phyloP scores from a whole-genome alignment of 2,888 invertebrate genomes.

The Oxystoma pomonae region DNA sequence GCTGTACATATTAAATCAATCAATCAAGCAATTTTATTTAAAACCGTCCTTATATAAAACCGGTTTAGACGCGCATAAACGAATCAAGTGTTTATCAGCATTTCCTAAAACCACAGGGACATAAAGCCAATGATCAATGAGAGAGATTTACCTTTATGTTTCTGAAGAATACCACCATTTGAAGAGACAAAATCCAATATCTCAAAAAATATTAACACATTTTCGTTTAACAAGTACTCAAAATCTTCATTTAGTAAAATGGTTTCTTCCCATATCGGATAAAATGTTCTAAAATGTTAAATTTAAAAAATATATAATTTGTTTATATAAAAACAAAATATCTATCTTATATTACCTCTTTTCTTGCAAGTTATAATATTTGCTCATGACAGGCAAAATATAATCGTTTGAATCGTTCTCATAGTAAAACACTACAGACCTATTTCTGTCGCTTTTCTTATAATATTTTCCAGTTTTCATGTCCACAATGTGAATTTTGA shows the following conservation, averaged over 20 bases:
- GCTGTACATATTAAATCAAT: no score
- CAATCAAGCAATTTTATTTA: no score
- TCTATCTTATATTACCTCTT: constrained; percentile 45
- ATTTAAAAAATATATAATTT: background rate
- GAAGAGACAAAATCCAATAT: constrained; percentile 29
- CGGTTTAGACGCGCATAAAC: background rate
- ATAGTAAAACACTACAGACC: constrained; percentile 49
- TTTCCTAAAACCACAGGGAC: background rate
- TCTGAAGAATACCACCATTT: constrained; percentile 10
- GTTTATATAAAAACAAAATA: constrained; percentile 1
- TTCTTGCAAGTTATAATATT: constrained; percentile 56
- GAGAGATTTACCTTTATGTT: constrained; percentile 6
- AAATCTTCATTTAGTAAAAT: constrained; percentile 59
- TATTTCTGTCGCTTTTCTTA: constrained; percentile 46
- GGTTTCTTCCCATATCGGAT: constrained; percentile 63
- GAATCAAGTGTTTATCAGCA: no score
- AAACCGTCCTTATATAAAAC: background rate
- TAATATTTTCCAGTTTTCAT: constrained; percentile 53
- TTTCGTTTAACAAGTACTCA: constrained; percentile 39
- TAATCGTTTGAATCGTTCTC: constrained; percentile 47
- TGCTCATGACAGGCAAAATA: constrained; percentile 58
- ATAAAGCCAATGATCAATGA: background rate
- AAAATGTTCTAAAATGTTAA: constrained; percentile 29
- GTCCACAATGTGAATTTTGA: constrained; percentile 59
- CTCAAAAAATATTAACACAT: constrained; percentile 48